phyloP scores from a whole-genome alignment of 2,113 vertebrate genomes.

The Eudorcas thomsonii region DNA sequence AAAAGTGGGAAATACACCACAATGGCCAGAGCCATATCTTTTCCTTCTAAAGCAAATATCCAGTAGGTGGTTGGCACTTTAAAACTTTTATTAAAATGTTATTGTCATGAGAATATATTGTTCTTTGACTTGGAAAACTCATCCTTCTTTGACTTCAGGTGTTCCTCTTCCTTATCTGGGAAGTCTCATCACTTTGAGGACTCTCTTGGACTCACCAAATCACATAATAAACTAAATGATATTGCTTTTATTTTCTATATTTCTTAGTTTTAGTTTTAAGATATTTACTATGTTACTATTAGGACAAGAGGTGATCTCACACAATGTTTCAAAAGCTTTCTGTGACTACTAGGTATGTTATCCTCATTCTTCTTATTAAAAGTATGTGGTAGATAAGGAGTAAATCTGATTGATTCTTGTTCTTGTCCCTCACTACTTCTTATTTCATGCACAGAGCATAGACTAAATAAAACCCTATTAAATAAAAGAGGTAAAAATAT shows the following conservation, averaged over 20 bases:
- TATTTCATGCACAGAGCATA: neutral
- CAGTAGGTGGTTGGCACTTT: neutral
- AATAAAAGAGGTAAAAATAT: slow-evolving; percentile 27
- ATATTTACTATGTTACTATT: neutral
- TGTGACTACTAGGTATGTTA: neutral
- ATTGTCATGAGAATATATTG: neutral
- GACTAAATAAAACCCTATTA: slow-evolving; percentile 29
- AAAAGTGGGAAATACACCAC: neutral
- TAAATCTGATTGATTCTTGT: neutral
- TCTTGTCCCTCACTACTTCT: neutral
- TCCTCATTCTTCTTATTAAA: neutral
- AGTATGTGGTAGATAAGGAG: neutral
- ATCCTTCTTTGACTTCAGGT: neutral
- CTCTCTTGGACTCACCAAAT: neutral
- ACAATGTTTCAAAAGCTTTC: neutral
- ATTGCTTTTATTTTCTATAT: neutral
- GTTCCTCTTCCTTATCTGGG: neutral
- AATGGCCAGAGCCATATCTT: neutral
- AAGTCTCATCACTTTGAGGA: neutral
- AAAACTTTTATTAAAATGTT: neutral
- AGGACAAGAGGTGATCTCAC: neutral
- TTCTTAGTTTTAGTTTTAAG: neutral
- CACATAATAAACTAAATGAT: neutral
- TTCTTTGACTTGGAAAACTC: slow-evolving; percentile 1
- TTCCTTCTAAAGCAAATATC: neutral